These are phyloP conservation scores for Macrocentrus cingulum DNA, from an alignment of 1,140 invertebrate species.

Conservation along the genomic window DNA sequence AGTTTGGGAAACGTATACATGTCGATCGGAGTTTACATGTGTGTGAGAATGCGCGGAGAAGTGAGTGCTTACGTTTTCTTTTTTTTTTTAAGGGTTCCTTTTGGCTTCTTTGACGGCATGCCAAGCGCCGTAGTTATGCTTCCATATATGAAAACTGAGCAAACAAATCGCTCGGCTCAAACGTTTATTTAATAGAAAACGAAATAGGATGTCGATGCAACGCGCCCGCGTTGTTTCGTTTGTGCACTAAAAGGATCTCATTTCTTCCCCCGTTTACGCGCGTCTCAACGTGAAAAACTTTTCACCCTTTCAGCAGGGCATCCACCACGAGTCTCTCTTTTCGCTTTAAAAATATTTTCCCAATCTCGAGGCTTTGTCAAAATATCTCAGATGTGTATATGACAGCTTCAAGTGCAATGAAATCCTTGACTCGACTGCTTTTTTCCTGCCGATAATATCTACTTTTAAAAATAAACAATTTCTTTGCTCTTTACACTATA, in stretches of 20 bases:
- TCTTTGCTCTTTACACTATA: too few relatives aligned
- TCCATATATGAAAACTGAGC: conserved; percentile 46
- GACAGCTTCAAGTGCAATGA: conserved; percentile 5
- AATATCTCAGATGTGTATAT: background rate
- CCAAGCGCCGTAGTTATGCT: conserved; percentile 40
- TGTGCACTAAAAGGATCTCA: background rate
- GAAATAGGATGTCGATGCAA: conserved; percentile 51
- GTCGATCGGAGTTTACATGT: background rate
- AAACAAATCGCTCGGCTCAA: conserved; percentile 49
- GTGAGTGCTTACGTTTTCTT: background rate
- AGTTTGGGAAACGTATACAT: too few relatives aligned
- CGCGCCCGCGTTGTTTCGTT: conserved; percentile 34
- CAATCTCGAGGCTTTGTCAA: conserved; percentile 15
- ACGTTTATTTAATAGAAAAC: conserved; percentile 52
- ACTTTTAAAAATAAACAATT: too few relatives aligned
- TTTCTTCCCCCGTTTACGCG: too few relatives aligned
- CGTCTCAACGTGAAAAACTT: too few relatives aligned
- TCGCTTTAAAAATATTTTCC: conserved; percentile 1
- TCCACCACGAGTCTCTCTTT: background rate
- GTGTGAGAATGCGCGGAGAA: background rate
- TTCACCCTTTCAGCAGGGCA: too few relatives aligned
- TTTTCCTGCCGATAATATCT: background rate
- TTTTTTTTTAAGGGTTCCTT: background rate
- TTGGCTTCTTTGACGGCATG: conserved; percentile 46
- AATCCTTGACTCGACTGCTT: background rate